A percentile compares a stretch with the other conserved stretches of the same genome.
These are phyloP conservation scores for Steatornis caripensis DNA, from an alignment of 2,113 vertebrate species.

Conservation along the genomic window DNA sequence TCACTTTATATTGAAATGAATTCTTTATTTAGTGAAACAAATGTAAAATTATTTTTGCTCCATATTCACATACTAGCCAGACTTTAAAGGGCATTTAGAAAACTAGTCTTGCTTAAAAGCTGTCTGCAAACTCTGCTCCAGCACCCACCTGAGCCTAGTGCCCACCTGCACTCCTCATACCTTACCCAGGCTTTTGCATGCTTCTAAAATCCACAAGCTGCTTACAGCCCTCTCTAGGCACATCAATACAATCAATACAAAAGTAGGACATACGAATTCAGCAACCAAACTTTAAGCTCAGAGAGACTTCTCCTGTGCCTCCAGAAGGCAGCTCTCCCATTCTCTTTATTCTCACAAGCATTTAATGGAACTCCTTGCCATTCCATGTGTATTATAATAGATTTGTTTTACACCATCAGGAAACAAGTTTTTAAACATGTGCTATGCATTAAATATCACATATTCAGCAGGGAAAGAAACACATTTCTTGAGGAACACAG, in stretches of 20 bases:
- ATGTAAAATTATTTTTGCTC: neutral
- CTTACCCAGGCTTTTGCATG: fast-evolving
- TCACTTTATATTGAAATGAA: neutral
- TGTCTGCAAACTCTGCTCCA: neutral
- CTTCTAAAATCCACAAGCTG: neutral
- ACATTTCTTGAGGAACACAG: conserved; percentile 56
- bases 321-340: neutral
- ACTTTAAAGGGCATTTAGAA: neutral
- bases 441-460: conserved; percentile 63
- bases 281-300: neutral
- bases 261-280: neutral
- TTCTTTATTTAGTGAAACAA: neutral
- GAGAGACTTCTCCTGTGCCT: neutral
- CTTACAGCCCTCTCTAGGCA: neutral
- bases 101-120: neutral
- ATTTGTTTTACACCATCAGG: conserved; percentile 60
- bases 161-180: neutral
- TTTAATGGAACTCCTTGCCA: conserved; percentile 60
- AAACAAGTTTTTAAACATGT: conserved; percentile 71
- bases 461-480: conserved; percentile 69
- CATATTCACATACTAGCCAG: neutral
- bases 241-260: neutral
- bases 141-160: neutral
- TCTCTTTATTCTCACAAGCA: conserved; percentile 48
- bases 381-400: conserved; percentile 55